Base-by-base conservation (phyloP, 2,113 vertebrate species). In the Myodes glareolus region DNA sequence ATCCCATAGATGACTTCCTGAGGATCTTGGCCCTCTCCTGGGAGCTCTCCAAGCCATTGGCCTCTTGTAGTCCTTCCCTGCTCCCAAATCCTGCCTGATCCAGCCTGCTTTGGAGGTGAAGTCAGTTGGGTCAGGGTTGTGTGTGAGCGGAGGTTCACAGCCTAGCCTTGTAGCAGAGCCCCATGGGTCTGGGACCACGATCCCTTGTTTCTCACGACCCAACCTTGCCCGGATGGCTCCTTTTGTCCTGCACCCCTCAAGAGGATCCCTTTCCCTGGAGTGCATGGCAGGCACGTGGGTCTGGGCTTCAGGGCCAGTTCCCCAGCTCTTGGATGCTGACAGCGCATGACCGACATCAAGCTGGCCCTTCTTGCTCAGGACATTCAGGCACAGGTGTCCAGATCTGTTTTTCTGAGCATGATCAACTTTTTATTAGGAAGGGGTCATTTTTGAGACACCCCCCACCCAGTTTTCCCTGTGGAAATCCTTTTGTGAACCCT, bases 401-500 rank as follows among this genome's bases (percentile, higher is more conserved):
- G 88, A 0, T 84, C 73, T 70, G 52, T n/a, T 77, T 36, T 58
- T 67, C 84, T 50, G 27, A 82, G 72, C 21, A 39, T 7, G 16
- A 5, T 12, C 2, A 14, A 21, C 75, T 80, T 42, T 5, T 78
- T 33, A 33, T 55, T n/a, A 76, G 92, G 50, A 63, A 61, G 78
- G 94, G 92, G 89, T 85, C 65, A 61, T 92, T 14, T 2, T 39
- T 39, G 89, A 95, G 92, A 97, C 19, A 58, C 6, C 50, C 1
- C 50, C 19, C 58, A 58, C 19, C 19, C 58, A 58, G 58, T 58
- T 58, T 58, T 58, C 16, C n/a, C 21, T 94, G 89, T n/a, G 90
- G 94, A 96, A 93, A 95, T 78, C 94, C 42, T 67, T 94, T 80
- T 90, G 94, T 85, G 33, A 81, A 72, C 78, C 6, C 94, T 70